Evolutionary conservation across 2,113 vertebrate genomes (phyloP).

Genomic region (Onychostruthus taczanowskii): DNA sequence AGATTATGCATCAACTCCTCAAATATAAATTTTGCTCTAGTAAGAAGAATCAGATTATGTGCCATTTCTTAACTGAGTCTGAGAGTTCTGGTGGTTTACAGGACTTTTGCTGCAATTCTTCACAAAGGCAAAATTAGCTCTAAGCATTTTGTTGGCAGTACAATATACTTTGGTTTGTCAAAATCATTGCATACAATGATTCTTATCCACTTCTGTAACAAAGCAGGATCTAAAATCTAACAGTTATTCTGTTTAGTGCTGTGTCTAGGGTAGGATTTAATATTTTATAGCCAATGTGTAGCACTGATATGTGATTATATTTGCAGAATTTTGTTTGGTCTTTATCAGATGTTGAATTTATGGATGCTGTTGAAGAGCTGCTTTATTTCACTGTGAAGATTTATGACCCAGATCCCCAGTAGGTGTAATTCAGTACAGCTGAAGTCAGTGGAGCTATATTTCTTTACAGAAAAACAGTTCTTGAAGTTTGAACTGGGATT

Average conservation of each 20-base stretch:
- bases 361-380: neutral
- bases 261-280: neutral
- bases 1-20: neutral
- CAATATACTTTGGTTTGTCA: neutral
- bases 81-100: neutral
- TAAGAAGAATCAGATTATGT: neutral
- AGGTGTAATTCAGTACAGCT: neutral
- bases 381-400: neutral
- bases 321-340: neutral
- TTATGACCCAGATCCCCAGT: neutral
- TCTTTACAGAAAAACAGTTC: neutral
- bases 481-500: neutral
- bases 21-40: neutral
- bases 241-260: neutral
- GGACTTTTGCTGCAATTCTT: neutral
- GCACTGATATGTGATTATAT: neutral
- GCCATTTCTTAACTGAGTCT: neutral
- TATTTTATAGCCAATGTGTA: neutral
- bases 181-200: neutral
- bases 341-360: neutral
- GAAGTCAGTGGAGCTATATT: neutral
- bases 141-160: neutral
- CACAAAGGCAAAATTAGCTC: neutral
- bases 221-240: neutral
- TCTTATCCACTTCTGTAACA: neutral